phyloP scores from a whole-genome alignment of 37 sponge, comb jelly and placozoan genomes.

The Halichondria panicea region DNA sequence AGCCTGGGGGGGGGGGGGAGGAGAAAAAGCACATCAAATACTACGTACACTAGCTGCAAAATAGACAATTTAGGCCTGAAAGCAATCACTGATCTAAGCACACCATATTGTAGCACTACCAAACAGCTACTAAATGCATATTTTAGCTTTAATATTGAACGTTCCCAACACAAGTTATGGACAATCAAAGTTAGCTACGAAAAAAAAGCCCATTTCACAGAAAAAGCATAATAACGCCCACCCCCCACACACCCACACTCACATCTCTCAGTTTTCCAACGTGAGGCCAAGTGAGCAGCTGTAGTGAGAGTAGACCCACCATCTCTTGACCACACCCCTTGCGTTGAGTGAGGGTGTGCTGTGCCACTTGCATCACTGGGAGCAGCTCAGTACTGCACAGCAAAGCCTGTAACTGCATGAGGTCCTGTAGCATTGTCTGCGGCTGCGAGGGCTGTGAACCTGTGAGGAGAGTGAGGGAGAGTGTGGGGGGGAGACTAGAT shows the following conservation, averaged over 20 bases:
- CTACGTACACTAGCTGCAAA: background rate
- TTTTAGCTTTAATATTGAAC: too few relatives aligned
- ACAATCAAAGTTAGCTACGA: too few relatives aligned
- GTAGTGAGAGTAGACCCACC: slow-evolving; percentile 24
- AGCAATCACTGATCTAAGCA: too few relatives aligned
- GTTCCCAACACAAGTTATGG: too few relatives aligned
- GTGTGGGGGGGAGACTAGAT: background rate
- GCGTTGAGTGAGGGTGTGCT: background rate
- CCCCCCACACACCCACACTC: too few relatives aligned
- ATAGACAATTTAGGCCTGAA: too few relatives aligned
- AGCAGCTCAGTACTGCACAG: slow-evolving; percentile 26
- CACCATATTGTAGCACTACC: too few relatives aligned
- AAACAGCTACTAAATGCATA: too few relatives aligned
- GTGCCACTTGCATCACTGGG: background rate
- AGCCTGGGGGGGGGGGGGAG: slow-evolving; percentile 3
- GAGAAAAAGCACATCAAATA: background rate
- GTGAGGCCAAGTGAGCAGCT: slow-evolving; percentile 37
- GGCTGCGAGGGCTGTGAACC: background rate
- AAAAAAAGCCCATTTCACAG: background rate
- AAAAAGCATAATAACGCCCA: too few relatives aligned
- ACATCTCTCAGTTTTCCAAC: slow-evolving; percentile 44
- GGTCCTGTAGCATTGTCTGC: slow-evolving; percentile 16
- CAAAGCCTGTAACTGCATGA: slow-evolving; percentile 47
- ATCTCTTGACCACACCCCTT: background rate
- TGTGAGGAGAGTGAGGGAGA: background rate